phyloP scores from a whole-genome alignment of 1,140 invertebrate genomes.

The Drosophila yakuba region DNA sequence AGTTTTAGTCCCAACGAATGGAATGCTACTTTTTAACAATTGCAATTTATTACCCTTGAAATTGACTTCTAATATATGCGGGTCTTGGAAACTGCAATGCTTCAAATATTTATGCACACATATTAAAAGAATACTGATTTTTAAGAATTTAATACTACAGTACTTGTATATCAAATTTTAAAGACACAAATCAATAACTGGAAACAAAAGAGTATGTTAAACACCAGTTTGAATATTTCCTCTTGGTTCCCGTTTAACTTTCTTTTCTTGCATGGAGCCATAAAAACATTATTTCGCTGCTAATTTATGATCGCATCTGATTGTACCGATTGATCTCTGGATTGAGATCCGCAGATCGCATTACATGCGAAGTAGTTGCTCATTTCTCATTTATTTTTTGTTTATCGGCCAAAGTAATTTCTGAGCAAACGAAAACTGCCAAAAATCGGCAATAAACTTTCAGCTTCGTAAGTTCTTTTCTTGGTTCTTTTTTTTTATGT shows the following conservation, averaged over 20 bases:
- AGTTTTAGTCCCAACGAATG: conserved; percentile 3
- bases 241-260: conserved; percentile 2
- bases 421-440: conserved; percentile 1
- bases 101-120: too few species aligned
- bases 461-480: conserved; percentile 18
- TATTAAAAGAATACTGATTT: too few species aligned
- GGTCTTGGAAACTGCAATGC: too few species aligned
- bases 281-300: conserved; percentile 21
- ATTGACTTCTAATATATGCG: too few species aligned
- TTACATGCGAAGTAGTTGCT: conserved; percentile 4
- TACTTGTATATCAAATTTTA: neutral
- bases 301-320: conserved; percentile 27
- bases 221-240: neutral
- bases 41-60: too few species aligned
- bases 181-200: neutral
- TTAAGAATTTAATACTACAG: too few species aligned
- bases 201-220: neutral
- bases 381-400: conserved; percentile 7
- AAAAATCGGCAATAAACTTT: conserved; percentile 22
- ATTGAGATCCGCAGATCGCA: neutral
- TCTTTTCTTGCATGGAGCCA: conserved; percentile 26
- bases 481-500: neutral
- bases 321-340: conserved; percentile 23
- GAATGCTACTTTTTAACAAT: neutral
- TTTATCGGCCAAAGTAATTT: neutral